Percentiles rank a stretch among this genome's conserved stretches.
Evolutionary conservation across 2,797 vertebrate species (phyloP).

Genomic region (Momotus momota): DNA sequence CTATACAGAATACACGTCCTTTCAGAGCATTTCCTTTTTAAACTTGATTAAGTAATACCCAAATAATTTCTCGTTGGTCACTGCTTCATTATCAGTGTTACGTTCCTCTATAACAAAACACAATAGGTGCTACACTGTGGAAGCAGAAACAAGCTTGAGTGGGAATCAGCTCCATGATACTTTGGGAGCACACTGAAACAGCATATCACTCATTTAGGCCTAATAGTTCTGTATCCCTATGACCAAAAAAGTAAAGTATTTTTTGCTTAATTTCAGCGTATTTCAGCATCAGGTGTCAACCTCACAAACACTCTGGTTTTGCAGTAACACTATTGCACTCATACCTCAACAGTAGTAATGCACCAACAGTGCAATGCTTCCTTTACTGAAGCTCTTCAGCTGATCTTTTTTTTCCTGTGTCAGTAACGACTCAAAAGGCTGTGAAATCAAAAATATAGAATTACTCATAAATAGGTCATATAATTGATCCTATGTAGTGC

Average conservation of each 20-base stretch:
- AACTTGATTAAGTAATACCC: not conserved
- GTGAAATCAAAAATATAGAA: not conserved
- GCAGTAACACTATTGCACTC: not conserved
- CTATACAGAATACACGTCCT: not conserved
- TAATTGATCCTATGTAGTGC: not conserved
- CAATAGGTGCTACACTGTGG: not conserved
- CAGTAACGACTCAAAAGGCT: not conserved
- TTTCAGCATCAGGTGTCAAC: not conserved
- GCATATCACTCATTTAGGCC: not conserved
- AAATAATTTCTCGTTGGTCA: not conserved
- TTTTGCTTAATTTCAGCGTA: not conserved
- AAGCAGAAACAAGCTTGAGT: not conserved
- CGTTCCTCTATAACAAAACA: not conserved
- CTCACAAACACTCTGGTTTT: not conserved
- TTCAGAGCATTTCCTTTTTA: not conserved
- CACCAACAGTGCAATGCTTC: not conserved
- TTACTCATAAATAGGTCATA: not conserved
- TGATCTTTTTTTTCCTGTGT: not conserved
- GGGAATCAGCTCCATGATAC: not conserved
- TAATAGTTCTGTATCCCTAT: not conserved
- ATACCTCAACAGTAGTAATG: rapidly evolving
- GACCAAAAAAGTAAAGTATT: not conserved
- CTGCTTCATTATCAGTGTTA: not conserved
- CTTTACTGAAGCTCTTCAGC: not conserved
- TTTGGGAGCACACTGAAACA: not conserved